Evolutionary conservation across 2,888 invertebrate species (phyloP), one percentile per base, ranked within the genome.

Genomic region (Copidosoma aretas): DNA sequence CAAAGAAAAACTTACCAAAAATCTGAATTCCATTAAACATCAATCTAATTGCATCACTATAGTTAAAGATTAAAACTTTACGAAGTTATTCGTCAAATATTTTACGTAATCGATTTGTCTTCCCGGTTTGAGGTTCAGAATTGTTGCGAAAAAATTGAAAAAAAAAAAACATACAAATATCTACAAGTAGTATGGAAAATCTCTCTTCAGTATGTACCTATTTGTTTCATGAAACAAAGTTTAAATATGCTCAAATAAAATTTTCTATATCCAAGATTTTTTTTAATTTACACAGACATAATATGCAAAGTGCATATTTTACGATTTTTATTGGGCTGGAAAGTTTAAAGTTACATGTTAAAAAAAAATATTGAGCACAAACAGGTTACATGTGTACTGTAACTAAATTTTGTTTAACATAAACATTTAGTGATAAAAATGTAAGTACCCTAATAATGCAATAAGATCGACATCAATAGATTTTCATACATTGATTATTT

Each of bases 391-490:
- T 5, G 32, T 32, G 32, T 32, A 32, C 8, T 5, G 32, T 32
- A 32, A 5, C 4, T 32, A 8, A 32, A 32, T 60, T 64, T 64
- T 57, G 39, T 41, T 25, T 53, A 3, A 32, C 41, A 58, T 25
- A 22, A 68, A 25, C 51, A 15, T 57, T 15, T 57, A 70, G 39
- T 46, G 41, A 63, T 22, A 60, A 46, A 57, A 53, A 62, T 64
- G 54, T 67, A 64, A 70, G 67, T 70, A 70, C 67, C 67, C 64
- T 46, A 53, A 25, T 67, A 49, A 67, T 70, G 70, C 64, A 66
- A 67, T 67, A 67, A 70, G 70, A 70, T 70, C 60, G 53, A 61
- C 67, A 60, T 64, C 17, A 53, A 61, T 52, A 64, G 46, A 53
- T 25, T 24, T 22, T 24, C 49, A 25, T 59, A 58, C 51, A 39